A percentile compares a stretch with the other conserved stretches of the same genome.
Evolutionary conservation across 1,140 invertebrate genomes (phyloP).

Genomic region (Theocolax elegans): DNA sequence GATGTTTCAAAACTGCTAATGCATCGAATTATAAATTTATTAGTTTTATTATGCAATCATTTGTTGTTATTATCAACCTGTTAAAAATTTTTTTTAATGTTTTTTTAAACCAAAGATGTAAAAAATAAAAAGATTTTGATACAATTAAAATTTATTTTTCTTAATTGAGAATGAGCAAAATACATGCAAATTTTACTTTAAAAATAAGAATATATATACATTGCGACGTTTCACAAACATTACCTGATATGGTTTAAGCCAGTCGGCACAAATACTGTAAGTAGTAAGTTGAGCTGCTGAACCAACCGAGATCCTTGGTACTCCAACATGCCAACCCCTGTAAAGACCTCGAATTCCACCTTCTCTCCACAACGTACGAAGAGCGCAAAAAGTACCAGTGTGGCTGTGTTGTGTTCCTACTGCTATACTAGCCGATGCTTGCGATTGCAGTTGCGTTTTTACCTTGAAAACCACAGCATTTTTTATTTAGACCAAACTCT

Average conservation of each 20-base stretch:
- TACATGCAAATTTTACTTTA: background rate
- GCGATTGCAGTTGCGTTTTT: slow-evolving; percentile 88
- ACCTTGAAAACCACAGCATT: slow-evolving; percentile 73
- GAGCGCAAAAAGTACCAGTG: slow-evolving; percentile 74
- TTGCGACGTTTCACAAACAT: background rate
- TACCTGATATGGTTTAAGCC: slow-evolving; percentile 62
- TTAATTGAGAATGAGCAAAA: too few relatives aligned
- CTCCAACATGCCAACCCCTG: slow-evolving; percentile 77
- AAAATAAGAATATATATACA: background rate
- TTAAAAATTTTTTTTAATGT: too few relatives aligned
- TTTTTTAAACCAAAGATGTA: background rate
- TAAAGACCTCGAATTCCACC: slow-evolving; percentile 81
- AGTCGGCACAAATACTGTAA: slow-evolving; percentile 76
- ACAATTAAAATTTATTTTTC: background rate
- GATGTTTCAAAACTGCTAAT: too few relatives aligned
- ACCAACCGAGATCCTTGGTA: slow-evolving; percentile 82
- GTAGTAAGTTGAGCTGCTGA: slow-evolving; percentile 86
- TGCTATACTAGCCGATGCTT: slow-evolving; percentile 77
- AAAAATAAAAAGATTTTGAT: background rate
- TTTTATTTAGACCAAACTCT: too few relatives aligned
- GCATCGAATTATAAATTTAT: background rate
- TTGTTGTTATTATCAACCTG: too few relatives aligned
- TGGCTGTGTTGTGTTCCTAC: slow-evolving; percentile 89
- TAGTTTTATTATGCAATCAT: background rate
- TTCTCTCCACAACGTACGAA: slow-evolving; percentile 74